Percentiles rank a stretch among this genome's conserved stretches.
These are phyloP conservation scores for Cladopsammia gracilis DNA, from an alignment of 64 coral and sea anemone species.

Conservation along the genomic window DNA sequence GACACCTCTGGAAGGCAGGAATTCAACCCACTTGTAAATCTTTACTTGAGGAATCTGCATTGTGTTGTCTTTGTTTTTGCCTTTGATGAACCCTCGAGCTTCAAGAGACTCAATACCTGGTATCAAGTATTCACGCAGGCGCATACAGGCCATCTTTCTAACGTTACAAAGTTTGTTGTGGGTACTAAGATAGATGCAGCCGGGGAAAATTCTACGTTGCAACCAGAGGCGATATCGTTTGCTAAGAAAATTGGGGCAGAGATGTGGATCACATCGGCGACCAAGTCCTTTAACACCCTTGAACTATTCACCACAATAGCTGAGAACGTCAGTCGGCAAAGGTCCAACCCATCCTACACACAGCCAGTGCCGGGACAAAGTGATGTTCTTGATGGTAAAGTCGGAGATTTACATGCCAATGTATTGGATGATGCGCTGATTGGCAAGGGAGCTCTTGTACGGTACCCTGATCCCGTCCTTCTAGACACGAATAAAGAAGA, in stretches of 20 bases:
- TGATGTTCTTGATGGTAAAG: not conserved
- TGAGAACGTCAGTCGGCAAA: not conserved
- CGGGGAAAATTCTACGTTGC: constrained; percentile 22
- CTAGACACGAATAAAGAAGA: constrained; percentile 46
- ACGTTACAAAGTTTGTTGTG: constrained; percentile 70
- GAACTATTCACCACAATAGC: constrained; percentile 72
- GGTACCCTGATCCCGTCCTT: constrained; percentile 74
- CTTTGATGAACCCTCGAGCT: constrained; percentile 68
- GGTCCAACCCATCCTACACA: not conserved
- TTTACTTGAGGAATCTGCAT: constrained; percentile 70
- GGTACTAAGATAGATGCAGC: constrained; percentile 72
- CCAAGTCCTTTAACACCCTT: constrained; percentile 20
- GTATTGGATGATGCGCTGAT: constrained; percentile 58
- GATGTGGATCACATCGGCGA: constrained; percentile 72
- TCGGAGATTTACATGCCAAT: not conserved
- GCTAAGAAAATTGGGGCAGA: constrained; percentile 67
- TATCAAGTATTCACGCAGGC: constrained; percentile 24
- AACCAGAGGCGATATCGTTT: constrained; percentile 61
- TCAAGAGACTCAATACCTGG: constrained; percentile 65
- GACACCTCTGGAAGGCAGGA: constrained; percentile 68
- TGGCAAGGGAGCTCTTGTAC: constrained; percentile 9
- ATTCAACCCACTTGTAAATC: constrained; percentile 6
- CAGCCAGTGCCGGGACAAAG: not conserved
- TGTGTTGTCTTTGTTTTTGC: constrained; percentile 81
- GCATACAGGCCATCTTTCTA: constrained; percentile 39